phyloP scores from a whole-genome alignment of 2,797 vertebrate genomes.

The Xiphophorus birchmanni region DNA sequence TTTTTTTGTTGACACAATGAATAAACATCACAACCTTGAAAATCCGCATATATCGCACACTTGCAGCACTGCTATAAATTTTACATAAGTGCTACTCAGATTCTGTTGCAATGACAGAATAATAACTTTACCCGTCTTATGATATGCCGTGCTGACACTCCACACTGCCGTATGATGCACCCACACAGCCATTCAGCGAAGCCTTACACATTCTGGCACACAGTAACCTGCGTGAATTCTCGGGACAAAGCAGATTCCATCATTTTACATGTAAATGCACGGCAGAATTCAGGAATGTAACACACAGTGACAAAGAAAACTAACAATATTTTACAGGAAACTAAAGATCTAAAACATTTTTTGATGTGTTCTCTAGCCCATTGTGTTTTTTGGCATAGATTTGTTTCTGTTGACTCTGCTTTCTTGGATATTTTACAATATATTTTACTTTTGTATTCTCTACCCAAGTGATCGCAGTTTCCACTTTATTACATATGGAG shows the following conservation, averaged over 20 bases:
- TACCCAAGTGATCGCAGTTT: background rate
- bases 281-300: background rate
- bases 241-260: background rate
- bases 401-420: background rate
- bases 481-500: slow-evolving; percentile 1
- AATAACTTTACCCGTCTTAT: background rate
- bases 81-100: background rate
- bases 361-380: background rate
- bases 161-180: background rate
- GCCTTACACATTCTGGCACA: background rate
- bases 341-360: background rate
- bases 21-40: slow-evolving; percentile 3
- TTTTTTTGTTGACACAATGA: background rate
- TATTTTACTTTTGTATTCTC: background rate
- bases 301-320: background rate
- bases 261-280: background rate
- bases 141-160: background rate
- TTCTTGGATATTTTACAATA: background rate
- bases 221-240: background rate
- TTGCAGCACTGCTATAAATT: background rate
- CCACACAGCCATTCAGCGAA: background rate
- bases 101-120: background rate
- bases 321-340: background rate
- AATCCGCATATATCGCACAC: background rate
- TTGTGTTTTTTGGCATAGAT: background rate